phyloP scores from a whole-genome alignment of 2,113 vertebrate species.

The Calonectris borealis region DNA sequence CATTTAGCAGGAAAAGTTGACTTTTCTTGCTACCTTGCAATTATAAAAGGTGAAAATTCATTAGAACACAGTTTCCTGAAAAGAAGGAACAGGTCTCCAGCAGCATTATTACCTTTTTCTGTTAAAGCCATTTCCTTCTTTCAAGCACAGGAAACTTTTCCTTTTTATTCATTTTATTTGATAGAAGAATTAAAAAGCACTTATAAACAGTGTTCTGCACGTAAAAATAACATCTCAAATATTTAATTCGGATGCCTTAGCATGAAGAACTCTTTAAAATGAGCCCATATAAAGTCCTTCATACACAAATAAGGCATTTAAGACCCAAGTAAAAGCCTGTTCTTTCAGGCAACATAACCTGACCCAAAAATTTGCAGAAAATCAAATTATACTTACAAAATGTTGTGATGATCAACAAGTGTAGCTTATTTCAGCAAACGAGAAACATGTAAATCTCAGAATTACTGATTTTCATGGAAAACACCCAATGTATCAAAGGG shows the following conservation, averaged over 20 bases:
- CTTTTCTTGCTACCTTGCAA: background rate
- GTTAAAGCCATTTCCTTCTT: background rate
- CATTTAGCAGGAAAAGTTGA: background rate
- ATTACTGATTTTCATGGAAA: background rate
- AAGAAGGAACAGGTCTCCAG: background rate
- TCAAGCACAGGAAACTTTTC: background rate
- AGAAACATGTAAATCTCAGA: background rate
- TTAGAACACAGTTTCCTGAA: background rate
- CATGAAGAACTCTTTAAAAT: background rate
- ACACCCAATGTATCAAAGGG: background rate
- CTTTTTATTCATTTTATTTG: background rate
- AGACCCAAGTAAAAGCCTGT: background rate
- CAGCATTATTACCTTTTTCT: background rate
- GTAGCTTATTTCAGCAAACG: background rate
- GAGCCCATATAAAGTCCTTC: background rate
- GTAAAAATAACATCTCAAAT: background rate
- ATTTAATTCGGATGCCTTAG: background rate
- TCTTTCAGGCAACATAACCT: background rate
- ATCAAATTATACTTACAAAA: background rate
- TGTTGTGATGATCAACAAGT: background rate
- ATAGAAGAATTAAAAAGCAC: background rate
- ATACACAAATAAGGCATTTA: background rate
- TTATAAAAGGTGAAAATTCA: background rate
- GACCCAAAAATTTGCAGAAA: background rate
- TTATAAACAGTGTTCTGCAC: background rate